Percentiles rank a stretch among this genome's conserved stretches.
These are phyloP conservation scores for Brachionus asplanchnoidis DNA, from an alignment of 1,140 invertebrate species.

Conservation along the genomic window DNA sequence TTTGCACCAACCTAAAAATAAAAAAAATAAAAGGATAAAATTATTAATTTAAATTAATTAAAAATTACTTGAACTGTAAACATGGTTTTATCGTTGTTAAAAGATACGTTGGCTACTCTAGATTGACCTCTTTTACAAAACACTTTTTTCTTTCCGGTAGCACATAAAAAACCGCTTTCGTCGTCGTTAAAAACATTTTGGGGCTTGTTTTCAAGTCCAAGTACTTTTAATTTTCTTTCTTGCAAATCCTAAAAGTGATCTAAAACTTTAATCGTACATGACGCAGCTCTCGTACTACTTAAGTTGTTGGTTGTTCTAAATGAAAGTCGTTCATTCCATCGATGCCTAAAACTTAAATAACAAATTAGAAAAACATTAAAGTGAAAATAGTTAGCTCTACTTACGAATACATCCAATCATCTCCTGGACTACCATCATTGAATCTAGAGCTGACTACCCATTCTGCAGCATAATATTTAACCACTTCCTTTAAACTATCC, in stretches of 20 bases:
- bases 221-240: no score
- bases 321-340: no score
- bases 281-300: no score
- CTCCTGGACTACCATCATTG: neutral
- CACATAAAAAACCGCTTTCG: neutral
- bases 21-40: neutral
- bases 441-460: neutral
- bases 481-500: neutral
- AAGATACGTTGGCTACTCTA: neutral
- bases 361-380: no score
- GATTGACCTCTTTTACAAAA: neutral
- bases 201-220: neutral
- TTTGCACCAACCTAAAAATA: neutral
- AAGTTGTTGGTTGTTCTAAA: no score
- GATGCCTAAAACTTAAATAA: no score
- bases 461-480: neutral
- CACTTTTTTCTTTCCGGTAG: neutral
- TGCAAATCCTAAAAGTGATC: no score
- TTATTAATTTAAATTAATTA: neutral
- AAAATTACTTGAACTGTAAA: neutral
- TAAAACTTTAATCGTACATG: no score
- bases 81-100: neutral
- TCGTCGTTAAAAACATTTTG: neutral
- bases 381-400: neutral
- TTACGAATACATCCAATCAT: neutral